These are phyloP conservation scores for Falco rusticolus DNA, from an alignment of 2,797 vertebrate species.

Conservation along the genomic window DNA sequence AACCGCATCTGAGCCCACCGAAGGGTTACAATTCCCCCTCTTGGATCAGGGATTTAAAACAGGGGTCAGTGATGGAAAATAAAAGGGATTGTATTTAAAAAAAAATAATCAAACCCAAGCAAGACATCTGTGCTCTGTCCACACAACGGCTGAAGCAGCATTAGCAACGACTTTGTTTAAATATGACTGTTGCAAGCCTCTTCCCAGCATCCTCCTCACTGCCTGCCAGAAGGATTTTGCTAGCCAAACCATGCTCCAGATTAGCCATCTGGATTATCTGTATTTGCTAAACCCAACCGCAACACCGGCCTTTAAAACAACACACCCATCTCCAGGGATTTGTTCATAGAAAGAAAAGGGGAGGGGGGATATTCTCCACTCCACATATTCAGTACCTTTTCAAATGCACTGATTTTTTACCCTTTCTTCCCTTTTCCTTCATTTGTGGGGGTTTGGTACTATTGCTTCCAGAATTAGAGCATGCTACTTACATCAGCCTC, in stretches of 20 bases:
- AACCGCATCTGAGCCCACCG: fast-evolving
- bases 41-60: not conserved
- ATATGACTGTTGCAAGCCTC: not conserved
- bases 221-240: conserved; percentile 14
- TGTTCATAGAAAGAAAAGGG: not conserved
- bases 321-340: not conserved
- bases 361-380: not conserved
- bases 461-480: not conserved
- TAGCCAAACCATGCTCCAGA: conserved; percentile 28
- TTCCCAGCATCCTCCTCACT: not conserved
- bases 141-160: not conserved
- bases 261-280: conserved; percentile 46
- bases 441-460: too few relatives aligned
- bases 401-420: not conserved
- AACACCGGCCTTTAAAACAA: not conserved
- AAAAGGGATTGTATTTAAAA: conserved; percentile 11
- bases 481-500: not conserved
- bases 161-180: conserved; percentile 15
- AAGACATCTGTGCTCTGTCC: conserved; percentile 46
- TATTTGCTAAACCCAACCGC: not conserved
- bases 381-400: not conserved
- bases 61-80: conserved; percentile 11
- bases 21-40: not conserved
- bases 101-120: not conserved
- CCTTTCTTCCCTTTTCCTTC: not conserved